phyloP scores from a whole-genome alignment of 2,888 invertebrate species.

The Stramonita haemastoma region DNA sequence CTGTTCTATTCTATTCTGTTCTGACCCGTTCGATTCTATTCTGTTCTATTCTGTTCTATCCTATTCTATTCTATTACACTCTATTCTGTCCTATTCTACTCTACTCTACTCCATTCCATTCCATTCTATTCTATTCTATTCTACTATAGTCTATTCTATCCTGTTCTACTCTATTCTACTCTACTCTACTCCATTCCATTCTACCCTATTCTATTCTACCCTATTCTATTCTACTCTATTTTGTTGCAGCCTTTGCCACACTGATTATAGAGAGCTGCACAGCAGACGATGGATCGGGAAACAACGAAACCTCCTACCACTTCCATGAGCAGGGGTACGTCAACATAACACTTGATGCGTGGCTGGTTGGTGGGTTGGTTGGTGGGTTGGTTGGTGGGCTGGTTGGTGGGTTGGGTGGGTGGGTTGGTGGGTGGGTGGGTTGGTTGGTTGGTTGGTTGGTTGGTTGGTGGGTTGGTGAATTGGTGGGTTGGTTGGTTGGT shows the following conservation, averaged over 20 bases:
- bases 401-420: too few relatives aligned
- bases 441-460: too few relatives aligned
- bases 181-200: background rate
- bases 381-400: too few relatives aligned
- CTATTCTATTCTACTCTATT: background rate
- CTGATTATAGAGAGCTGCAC: slow-evolving; percentile 38
- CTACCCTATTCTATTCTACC: background rate
- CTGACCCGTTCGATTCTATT: background rate
- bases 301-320: slow-evolving; percentile 20
- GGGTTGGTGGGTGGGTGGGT: too few relatives aligned
- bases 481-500: too few relatives aligned
- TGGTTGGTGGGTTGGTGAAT: too few relatives aligned
- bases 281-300: slow-evolving; percentile 24
- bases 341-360: too few relatives aligned
- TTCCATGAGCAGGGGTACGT: slow-evolving; percentile 39
- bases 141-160: too few relatives aligned
- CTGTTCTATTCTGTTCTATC: background rate
- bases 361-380: background rate
- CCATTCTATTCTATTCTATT: background rate
- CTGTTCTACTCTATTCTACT: too few relatives aligned
- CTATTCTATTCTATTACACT: background rate
- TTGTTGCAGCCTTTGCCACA: slow-evolving; percentile 25
- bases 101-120: background rate
- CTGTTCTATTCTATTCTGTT: background rate
- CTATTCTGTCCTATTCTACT: too few relatives aligned